These are phyloP conservation scores for Pterocles burchelli DNA, from an alignment of 2,113 vertebrate genomes.

Conservation along the genomic window DNA sequence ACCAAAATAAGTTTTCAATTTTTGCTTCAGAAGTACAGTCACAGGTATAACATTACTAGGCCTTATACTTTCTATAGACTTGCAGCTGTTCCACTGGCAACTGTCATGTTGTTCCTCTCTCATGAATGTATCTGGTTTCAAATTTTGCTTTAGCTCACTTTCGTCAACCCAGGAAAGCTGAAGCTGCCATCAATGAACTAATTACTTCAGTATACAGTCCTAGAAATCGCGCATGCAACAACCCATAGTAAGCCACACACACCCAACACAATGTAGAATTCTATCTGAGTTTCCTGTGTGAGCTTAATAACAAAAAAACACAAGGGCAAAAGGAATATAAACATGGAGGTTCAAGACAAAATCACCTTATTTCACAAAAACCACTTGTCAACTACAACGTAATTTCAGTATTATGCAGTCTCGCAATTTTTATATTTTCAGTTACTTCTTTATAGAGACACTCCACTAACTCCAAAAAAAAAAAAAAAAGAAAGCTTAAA, in stretches of 20 bases:
- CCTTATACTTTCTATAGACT: background rate
- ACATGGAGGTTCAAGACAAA: background rate
- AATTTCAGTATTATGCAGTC: background rate
- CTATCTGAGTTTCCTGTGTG: background rate
- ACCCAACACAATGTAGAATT: background rate
- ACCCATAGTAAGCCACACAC: background rate
- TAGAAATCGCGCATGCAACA: background rate
- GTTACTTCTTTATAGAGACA: background rate
- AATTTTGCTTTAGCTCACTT: background rate
- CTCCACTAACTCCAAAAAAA: background rate
- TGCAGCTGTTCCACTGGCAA: background rate
- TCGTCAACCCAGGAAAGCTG: constrained; percentile 1
- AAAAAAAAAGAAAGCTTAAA: background rate
- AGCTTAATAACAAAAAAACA: background rate
- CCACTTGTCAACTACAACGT: background rate
- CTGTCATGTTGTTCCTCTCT: background rate
- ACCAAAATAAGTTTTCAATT: background rate
- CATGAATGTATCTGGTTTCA: background rate
- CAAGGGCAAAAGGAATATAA: background rate
- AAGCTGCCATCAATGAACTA: background rate
- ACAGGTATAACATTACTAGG: background rate
- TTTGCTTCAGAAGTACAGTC: background rate
- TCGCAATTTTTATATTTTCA: background rate
- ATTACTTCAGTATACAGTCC: background rate
- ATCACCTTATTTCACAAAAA: background rate